Evolutionary conservation across 2,113 vertebrate species (phyloP).

Genomic region (Cyprinodon variegatus): DNA sequence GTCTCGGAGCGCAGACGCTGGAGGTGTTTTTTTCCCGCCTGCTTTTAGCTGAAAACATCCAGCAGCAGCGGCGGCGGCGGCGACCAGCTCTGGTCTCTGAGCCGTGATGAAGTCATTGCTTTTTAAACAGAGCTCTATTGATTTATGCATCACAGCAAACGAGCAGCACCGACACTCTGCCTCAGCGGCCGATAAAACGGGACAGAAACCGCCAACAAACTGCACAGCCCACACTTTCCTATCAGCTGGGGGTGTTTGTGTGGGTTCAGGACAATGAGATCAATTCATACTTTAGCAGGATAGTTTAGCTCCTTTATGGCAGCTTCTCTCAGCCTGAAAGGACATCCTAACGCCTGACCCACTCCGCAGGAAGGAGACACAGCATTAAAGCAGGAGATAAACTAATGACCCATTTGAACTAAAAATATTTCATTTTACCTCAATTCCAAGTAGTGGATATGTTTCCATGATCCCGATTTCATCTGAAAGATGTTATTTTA

Average conservation of each 20-base stretch:
- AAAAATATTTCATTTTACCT: too few species aligned
- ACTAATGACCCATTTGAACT: too few species aligned
- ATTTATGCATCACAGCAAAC: slow-evolving; percentile 27
- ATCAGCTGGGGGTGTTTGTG: not conserved
- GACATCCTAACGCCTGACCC: not conserved
- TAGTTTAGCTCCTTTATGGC: not conserved
- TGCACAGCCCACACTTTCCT: not conserved
- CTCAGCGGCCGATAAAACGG: not conserved
- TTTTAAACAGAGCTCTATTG: slow-evolving; percentile 52
- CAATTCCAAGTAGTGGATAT: too few species aligned
- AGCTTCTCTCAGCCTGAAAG: not conserved
- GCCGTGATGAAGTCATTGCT: slow-evolving; percentile 43
- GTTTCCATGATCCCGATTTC: not conserved
- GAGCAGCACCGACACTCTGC: not conserved
- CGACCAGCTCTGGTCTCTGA: not conserved
- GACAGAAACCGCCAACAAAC: not conserved
- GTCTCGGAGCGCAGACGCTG: not conserved
- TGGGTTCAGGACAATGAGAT: not conserved
- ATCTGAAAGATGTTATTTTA: not conserved
- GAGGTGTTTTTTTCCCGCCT: not conserved
- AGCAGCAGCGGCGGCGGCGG: too few species aligned
- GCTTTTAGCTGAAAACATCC: not conserved
- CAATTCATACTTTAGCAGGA: not conserved
- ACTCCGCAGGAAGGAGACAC: not conserved
- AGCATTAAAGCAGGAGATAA: not conserved